These are phyloP conservation scores for Melospiza georgiana DNA, from an alignment of 2,113 vertebrate species.

Conservation along the genomic window DNA sequence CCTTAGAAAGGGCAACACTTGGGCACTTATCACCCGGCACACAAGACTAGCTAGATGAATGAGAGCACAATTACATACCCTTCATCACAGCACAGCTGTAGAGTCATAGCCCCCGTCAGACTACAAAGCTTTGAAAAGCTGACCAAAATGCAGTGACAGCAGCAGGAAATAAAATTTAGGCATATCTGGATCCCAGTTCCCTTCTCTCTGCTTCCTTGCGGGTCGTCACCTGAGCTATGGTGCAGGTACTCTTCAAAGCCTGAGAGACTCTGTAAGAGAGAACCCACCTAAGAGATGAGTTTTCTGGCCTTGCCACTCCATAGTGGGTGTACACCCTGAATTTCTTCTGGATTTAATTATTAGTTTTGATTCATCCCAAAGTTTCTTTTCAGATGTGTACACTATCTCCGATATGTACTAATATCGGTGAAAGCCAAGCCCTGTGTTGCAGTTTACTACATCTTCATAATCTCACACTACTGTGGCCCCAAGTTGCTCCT, in stretches of 20 bases:
- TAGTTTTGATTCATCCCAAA: neutral
- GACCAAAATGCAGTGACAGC: neutral
- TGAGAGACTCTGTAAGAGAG: neutral
- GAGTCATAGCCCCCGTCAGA: neutral
- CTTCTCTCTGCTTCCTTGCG: neutral
- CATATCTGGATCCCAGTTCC: neutral
- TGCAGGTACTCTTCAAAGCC: neutral
- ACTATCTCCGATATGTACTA: neutral
- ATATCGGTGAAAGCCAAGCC: neutral
- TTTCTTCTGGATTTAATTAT: neutral
- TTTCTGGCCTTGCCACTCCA: neutral
- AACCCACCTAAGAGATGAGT: neutral
- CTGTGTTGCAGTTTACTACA: neutral
- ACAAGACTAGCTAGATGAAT: neutral
- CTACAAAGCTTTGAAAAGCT: neutral
- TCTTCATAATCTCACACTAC: neutral
- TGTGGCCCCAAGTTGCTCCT: neutral
- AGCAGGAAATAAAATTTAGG: neutral
- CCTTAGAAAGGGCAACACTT: neutral
- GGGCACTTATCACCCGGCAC: neutral
- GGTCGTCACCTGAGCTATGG: neutral
- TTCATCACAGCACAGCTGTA: neutral
- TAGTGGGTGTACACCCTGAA: neutral
- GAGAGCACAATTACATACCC: neutral
- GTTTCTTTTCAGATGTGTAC: neutral